Conservation (phyloP, 2,113 vertebrate genomes). For the Ceyx melanurus region DNA sequence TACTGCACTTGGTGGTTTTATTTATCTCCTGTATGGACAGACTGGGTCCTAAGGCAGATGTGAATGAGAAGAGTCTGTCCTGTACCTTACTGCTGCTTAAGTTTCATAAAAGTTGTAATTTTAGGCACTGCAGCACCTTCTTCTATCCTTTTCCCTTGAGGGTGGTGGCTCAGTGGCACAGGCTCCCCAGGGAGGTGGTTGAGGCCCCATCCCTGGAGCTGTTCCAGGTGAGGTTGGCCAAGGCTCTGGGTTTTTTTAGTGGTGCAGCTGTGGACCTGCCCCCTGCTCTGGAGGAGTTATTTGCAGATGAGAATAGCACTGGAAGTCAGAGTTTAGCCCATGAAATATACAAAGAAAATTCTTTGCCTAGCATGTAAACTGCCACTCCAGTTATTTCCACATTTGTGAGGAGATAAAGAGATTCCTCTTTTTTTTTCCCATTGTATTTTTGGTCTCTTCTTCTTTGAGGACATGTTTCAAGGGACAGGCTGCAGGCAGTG, state of each 20-base stretch:
- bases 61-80: background rate
- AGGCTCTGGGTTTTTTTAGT: background rate
- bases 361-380: background rate
- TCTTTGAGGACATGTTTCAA: background rate
- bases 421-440: conserved; percentile 53
- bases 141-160: background rate
- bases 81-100: background rate
- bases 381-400: background rate
- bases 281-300: background rate
- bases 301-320: background rate
- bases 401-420: background rate
- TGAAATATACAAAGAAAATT: background rate
- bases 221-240: too few species aligned
- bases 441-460: conserved; percentile 34
- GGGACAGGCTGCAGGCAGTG: conserved; percentile 23
- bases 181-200: too few species aligned
- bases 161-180: too few species aligned
- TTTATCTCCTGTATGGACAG: background rate
- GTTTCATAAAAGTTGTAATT: background rate
- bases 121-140: background rate
- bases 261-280: background rate
- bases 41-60: background rate
- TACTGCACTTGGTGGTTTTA: background rate
- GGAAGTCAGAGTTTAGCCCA: background rate
- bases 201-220: too few species aligned